phyloP scores from a whole-genome alignment of 2,797 vertebrate species.

The Micrastur ruficollis region DNA sequence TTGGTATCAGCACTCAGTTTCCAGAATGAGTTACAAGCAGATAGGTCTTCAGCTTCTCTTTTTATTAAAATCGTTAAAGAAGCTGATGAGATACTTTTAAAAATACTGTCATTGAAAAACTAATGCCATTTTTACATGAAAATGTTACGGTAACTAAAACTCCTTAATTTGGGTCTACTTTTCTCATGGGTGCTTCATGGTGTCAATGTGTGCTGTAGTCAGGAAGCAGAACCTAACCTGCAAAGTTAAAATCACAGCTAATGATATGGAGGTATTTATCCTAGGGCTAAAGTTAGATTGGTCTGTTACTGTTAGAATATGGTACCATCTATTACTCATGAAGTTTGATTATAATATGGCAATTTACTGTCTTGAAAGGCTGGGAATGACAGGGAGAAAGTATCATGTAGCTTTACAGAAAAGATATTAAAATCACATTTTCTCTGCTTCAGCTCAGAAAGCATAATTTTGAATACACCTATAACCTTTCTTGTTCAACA shows the following conservation, averaged over 20 bases:
- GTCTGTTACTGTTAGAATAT: background rate
- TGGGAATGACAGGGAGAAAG: background rate
- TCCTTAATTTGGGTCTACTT: background rate
- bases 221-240: background rate
- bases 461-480: background rate
- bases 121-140: background rate
- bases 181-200: background rate
- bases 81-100: background rate
- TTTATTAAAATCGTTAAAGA: background rate
- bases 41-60: background rate
- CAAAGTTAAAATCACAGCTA: background rate
- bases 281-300: background rate
- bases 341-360: background rate
- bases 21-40: background rate
- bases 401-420: background rate
- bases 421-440: background rate
- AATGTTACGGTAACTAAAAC: background rate
- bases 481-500: background rate
- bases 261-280: background rate
- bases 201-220: background rate
- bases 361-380: background rate
- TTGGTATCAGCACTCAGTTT: background rate
- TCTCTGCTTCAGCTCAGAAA: background rate
- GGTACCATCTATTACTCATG: background rate
- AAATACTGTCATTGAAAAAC: background rate